Evolutionary conservation across 2,888 invertebrate genomes (phyloP).

Genomic region (Bedellia somnulentella): DNA sequence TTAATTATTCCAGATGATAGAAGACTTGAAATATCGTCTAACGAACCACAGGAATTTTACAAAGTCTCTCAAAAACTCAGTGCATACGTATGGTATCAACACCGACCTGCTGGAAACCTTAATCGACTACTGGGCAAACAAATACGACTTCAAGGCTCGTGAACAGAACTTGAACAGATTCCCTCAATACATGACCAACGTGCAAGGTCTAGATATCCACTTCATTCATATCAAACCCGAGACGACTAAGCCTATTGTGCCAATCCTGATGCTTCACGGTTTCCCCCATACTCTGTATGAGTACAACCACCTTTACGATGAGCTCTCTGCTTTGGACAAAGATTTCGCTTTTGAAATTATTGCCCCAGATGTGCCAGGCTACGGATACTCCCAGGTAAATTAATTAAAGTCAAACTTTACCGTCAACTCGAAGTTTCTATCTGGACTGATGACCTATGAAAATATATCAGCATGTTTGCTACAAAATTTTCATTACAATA

Average conservation of each 20-base stretch:
- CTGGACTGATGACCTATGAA: no score
- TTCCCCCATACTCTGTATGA: conserved; percentile 21
- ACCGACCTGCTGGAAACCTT: conserved; percentile 66
- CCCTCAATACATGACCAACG: conserved; percentile 73
- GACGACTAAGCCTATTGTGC: no score
- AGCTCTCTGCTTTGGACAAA: conserved; percentile 12
- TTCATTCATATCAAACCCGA: no score
- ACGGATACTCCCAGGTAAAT: conserved; percentile 6
- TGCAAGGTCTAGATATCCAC: no score
- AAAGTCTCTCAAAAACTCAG: conserved; percentile 64
- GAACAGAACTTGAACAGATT: conserved; percentile 72
- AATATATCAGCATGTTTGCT: no score
- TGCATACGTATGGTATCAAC: conserved; percentile 83
- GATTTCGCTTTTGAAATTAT: conserved; percentile 55
- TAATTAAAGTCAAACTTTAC: no score
- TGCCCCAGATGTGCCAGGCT: conserved; percentile 26
- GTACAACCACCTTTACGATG: background rate
- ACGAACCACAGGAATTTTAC: background rate
- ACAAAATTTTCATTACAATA: no score
- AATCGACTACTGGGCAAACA: conserved; percentile 75
- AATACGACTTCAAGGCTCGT: no score
- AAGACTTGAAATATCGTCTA: background rate
- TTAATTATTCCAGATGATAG: conserved; percentile 2
- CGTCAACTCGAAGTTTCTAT: no score
- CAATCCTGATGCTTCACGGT: no score